Base-by-base conservation (phyloP, 2,888 invertebrate species). In the Chydorus sphaericus region DNA sequence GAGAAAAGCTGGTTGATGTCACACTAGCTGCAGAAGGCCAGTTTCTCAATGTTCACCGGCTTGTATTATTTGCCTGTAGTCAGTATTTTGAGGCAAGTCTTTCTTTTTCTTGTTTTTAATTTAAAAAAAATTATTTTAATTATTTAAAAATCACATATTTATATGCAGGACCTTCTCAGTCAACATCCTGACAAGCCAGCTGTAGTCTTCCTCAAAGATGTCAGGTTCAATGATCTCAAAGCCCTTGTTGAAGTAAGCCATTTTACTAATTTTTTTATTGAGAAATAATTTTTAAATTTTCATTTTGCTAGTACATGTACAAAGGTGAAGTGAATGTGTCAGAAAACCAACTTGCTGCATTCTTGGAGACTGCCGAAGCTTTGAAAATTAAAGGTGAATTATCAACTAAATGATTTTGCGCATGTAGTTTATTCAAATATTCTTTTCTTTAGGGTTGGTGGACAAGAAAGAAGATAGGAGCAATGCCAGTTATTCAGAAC, bases 221-320 rank as follows among this genome's bases (percentile, higher is more conserved):
- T 44, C 26, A 1, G 28, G 1, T 44, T 44, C 28, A 28, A 14
- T 44, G 44, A 44, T 44, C 44, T 44, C 26, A 44, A 44, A 44
- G 44, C 44, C 28, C 28, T 44, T 14, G 44, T 44, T 23, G 44
- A 44, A 26, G 44, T 44, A 44, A 26, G 39, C 3, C 8, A 26
- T 26, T 44, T 2, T 2, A 44, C 3, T 14, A 44, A 16, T 23
- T 23, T n/a, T n/a, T n/a, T n/a, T n/a, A n/a, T n/a, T n/a, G n/a
- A n/a, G n/a, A n/a, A n/a, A n/a, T n/a, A n/a, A n/a, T n/a, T n/a
- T n/a, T n/a, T n/a, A n/a, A n/a, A n/a, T n/a, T n/a, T n/a, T n/a
- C n/a, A n/a, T n/a, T n/a, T n/a, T n/a, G 90, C 64, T 89, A 90
- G 70, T 90, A 90, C 69, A 90, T 90, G 89, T 90, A 90, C 71